A percentile compares a stretch with the other conserved stretches of the same genome.
phyloP scores from a whole-genome alignment of 1,140 invertebrate genomes.

The Mercenaria mercenaria region DNA sequence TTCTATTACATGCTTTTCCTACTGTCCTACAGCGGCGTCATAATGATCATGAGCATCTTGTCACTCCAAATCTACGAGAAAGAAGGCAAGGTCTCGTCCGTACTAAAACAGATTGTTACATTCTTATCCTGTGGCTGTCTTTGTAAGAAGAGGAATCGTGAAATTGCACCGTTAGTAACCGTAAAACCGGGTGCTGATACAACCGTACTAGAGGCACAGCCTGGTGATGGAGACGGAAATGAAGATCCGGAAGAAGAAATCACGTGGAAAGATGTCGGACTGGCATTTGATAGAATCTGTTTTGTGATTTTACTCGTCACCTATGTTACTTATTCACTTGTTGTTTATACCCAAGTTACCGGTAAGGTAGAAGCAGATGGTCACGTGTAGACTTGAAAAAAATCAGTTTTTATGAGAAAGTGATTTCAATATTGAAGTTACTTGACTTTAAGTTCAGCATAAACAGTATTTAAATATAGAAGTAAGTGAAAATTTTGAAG shows the following conservation, averaged over 20 bases:
- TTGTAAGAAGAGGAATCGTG: not conserved
- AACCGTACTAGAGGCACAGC: not conserved
- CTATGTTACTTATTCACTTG: not conserved
- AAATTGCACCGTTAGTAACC: not conserved
- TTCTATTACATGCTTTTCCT: slow-evolving; percentile 22
- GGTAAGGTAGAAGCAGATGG: not conserved
- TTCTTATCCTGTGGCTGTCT: not conserved
- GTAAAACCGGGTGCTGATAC: not conserved
- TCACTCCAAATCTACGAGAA: not conserved
- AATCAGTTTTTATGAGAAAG: no score
- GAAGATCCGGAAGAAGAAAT: not conserved
- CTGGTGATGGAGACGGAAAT: not conserved
- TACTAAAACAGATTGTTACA: not conserved
- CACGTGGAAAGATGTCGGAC: not conserved
- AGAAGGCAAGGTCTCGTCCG: not conserved
- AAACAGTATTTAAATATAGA: no score
- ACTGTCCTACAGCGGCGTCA: not conserved
- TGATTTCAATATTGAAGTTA: no score
- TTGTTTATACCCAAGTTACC: not conserved
- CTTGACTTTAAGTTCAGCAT: no score
- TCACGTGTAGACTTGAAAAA: not conserved
- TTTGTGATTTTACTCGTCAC: not conserved
- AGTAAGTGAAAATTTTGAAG: no score
- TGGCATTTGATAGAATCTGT: not conserved
- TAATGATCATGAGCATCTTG: not conserved